Evolutionary conservation across 2,797 vertebrate species (phyloP), one percentile per base, ranked within the genome.

Genomic region (Hippocampus kuda): DNA sequence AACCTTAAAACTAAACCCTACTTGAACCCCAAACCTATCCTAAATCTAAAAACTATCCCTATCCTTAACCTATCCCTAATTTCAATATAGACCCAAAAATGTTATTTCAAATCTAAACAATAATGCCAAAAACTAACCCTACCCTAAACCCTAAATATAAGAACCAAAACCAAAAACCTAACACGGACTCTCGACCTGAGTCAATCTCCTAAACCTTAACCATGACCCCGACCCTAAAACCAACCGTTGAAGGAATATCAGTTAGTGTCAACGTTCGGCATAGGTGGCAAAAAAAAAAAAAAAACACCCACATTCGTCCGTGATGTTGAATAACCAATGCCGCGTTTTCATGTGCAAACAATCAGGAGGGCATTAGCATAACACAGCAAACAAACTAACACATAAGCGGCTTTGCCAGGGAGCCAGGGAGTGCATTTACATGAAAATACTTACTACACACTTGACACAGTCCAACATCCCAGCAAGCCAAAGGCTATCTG

Each of bases 401-500:
- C 76, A 83, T 66, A 76, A 81, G 79, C 77, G 70, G 82, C 83
- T 87, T 81, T 83, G 72, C 77, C 75, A 59, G 59, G 71, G 71
- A 73, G 71, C 59, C 44, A 13, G 44, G 44, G 62, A 80, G 74
- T 75, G 53, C 80, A 81, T 81, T 81, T 66, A 77, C 80, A 82
- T 80, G 78, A 85, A 88, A 87, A 83, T 73, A 80, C 79, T 81
- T 76, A 80, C 73, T 72, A 72, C 16, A 66, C 68, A 72, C 81
- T 88, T 88, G 83, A 89, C 86, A 88, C 84, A 79, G 83, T 81
- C 82, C 78, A 79, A 72, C 72, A 84, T 78, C 70, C 34, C 71
- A 83, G 72, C 60, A 57, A 88, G 86, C 86, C 85, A 84, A 79
- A 83, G 86, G 88, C 86, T 82, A 87, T 86, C 85, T 87, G 79